Evolutionary conservation across 1,140 invertebrate genomes (phyloP).

Genomic region (Melitaea cinxia): DNA sequence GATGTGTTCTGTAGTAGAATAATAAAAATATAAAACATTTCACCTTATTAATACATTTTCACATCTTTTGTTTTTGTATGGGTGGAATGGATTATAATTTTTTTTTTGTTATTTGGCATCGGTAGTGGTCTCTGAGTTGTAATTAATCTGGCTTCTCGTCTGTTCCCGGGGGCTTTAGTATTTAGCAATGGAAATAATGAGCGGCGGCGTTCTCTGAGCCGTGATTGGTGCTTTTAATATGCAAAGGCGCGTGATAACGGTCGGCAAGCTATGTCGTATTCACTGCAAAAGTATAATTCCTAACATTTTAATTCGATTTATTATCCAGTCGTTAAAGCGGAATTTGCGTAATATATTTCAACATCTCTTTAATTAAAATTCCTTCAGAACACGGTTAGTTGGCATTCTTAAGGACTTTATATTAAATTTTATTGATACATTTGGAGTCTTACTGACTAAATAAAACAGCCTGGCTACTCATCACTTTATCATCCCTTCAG

Average conservation of each 20-base stretch:
- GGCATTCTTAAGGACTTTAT: neutral
- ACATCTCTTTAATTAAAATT: neutral
- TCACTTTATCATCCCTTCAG: no score
- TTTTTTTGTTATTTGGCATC: constrained; percentile 28
- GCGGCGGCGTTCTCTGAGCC: constrained; percentile 39
- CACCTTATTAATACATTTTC: neutral
- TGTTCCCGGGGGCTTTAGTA: constrained; percentile 42
- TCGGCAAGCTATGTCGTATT: constrained; percentile 23
- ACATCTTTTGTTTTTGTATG: neutral
- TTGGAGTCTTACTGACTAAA: neutral
- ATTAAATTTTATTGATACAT: neutral
- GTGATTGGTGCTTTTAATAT: constrained; percentile 65
- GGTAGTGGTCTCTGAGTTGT: constrained; percentile 34
- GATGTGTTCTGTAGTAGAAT: no score
- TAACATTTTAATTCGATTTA: neutral
- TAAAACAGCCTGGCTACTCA: no score
- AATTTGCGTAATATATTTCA: neutral
- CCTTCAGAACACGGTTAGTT: neutral
- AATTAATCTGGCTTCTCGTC: constrained; percentile 55
- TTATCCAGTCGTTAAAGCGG: neutral
- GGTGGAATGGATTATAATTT: constrained; percentile 12
- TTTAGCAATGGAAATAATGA: constrained; percentile 55
- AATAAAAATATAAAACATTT: neutral
- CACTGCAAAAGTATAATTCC: constrained; percentile 20
- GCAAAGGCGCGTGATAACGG: constrained; percentile 48